Percentiles rank a stretch among this genome's conserved stretches.
These are phyloP conservation scores for Garra rufa DNA, from an alignment of 2,113 vertebrate species.

Conservation along the genomic window DNA sequence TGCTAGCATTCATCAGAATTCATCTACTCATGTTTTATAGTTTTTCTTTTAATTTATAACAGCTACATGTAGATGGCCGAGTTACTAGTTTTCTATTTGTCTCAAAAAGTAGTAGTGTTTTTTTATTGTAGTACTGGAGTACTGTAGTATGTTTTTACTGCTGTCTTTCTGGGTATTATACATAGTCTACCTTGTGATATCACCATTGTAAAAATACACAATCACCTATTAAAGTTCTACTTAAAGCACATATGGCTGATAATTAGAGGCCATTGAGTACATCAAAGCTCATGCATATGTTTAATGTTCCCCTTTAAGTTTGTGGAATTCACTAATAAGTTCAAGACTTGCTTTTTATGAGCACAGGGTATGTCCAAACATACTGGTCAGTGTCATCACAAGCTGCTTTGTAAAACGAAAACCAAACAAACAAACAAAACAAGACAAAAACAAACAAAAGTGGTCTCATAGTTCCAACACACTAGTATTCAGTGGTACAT, in stretches of 20 bases:
- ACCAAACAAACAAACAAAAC: background rate
- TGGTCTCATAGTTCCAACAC: background rate
- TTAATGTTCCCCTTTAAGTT: background rate
- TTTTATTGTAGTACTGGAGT: background rate
- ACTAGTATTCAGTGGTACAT: conserved; percentile 50
- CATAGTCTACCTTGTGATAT: background rate
- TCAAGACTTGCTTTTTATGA: background rate
- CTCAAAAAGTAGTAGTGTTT: background rate
- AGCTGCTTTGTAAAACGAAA: background rate
- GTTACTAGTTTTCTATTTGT: background rate
- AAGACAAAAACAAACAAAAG: background rate
- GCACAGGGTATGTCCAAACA: background rate
- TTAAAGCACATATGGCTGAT: background rate
- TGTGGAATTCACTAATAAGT: background rate
- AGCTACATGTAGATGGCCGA: background rate
- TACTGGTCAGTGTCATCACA: background rate
- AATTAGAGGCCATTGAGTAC: background rate
- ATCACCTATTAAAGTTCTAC: background rate
- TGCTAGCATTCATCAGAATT: background rate
- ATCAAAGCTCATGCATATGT: conserved; percentile 21
- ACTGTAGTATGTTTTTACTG: background rate
- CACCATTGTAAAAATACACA: background rate
- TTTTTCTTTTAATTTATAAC: conserved; percentile 18
- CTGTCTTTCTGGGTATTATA: background rate
- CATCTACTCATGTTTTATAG: background rate